phyloP scores from a whole-genome alignment of 92 coral and sea anemone genomes.

The Micromussa lordhowensis region DNA sequence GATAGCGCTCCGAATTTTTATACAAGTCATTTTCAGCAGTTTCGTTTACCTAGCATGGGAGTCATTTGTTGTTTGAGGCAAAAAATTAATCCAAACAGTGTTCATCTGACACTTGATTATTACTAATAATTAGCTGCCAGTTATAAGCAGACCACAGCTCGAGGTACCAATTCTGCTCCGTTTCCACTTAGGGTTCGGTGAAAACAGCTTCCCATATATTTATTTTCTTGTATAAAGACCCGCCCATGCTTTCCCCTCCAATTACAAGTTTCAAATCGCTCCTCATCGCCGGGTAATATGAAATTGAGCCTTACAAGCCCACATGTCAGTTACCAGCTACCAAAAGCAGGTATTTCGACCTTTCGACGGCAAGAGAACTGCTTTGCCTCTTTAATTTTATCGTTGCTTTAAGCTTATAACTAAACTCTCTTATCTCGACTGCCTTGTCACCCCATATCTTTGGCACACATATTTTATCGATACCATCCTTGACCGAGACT shows the following conservation, averaged over 20 bases:
- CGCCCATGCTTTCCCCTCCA: background rate
- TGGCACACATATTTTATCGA: background rate
- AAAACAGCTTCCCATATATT: background rate
- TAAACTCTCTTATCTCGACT: background rate
- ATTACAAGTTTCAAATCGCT: background rate
- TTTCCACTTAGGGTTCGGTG: background rate
- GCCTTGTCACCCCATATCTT: background rate
- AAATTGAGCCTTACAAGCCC: background rate
- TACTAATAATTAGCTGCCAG: background rate
- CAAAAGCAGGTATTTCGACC: slow-evolving; percentile 7
- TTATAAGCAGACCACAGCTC: background rate
- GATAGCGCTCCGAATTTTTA: background rate
- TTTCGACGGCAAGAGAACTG: background rate
- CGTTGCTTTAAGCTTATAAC: background rate
- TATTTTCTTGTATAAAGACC: background rate
- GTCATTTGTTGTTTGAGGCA: background rate
- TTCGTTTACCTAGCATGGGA: no score
- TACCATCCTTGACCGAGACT: background rate
- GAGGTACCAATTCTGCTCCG: background rate
- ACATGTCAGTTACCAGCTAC: slow-evolving; percentile 5
- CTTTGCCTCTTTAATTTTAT: background rate
- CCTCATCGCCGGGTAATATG: background rate
- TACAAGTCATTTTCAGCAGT: background rate
- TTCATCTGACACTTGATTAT: background rate
- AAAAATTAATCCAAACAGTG: background rate